Percentiles rank a stretch among this genome's conserved stretches.
phyloP scores from a whole-genome alignment of 2,113 vertebrate genomes.

The Chascanopsetta lugubris region DNA sequence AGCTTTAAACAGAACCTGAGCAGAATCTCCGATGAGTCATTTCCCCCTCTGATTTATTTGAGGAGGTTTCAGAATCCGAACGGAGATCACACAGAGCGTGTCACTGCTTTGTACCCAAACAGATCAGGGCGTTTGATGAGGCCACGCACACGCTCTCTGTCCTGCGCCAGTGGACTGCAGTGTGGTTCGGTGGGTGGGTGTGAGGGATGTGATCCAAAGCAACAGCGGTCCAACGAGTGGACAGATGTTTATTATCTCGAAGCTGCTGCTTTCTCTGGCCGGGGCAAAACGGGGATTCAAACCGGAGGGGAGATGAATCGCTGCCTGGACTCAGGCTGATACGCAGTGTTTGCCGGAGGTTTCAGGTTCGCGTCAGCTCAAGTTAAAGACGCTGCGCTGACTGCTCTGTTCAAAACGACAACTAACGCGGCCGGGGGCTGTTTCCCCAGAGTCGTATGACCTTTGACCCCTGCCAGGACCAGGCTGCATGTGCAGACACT shows the following conservation, averaged over 20 bases:
- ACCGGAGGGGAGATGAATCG: background rate
- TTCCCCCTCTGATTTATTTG: conserved; percentile 1
- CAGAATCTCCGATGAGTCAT: background rate
- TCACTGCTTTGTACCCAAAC: conserved; percentile 12
- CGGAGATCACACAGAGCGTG: background rate
- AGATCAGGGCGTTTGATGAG: conserved; percentile 14
- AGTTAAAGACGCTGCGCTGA: too few species aligned
- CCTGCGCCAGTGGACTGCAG: conserved; percentile 11
- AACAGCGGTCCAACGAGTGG: conserved; percentile 31
- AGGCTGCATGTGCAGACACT: too few species aligned
- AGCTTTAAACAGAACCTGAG: background rate
- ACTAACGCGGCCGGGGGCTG: too few species aligned
- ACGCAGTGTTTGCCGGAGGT: background rate
- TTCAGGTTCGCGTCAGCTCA: too few species aligned
- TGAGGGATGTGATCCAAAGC: conserved; percentile 33
- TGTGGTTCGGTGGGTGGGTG: conserved; percentile 13
- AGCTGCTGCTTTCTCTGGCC: background rate
- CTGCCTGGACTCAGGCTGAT: background rate
- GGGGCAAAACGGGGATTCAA: background rate
- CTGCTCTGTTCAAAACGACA: too few species aligned
- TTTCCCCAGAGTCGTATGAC: too few species aligned
- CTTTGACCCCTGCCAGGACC: too few species aligned
- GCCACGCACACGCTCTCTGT: background rate
- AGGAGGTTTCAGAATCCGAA: background rate
- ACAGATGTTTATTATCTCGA: conserved; percentile 14